Base-by-base conservation (phyloP, 1,140 invertebrate species). In the Formica exsecta region DNA sequence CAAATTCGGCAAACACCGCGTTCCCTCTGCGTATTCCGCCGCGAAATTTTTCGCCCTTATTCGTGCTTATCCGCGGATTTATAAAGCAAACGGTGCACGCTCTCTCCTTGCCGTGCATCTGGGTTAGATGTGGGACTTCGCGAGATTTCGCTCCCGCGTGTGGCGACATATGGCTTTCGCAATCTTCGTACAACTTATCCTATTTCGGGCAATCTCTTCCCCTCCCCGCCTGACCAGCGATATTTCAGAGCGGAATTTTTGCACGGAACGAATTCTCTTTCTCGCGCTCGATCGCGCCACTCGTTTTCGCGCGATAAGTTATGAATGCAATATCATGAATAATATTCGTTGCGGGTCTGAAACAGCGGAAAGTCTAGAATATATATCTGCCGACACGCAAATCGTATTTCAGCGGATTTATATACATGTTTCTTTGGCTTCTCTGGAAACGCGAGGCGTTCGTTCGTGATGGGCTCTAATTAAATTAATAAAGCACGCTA, bases 61-160 rank as follows among this genome's bases (percentile, higher is more conserved):
- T 48, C 51, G 68, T 9, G 68, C 38, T 62, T 83, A 83, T 48
- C 25, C 68, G 38, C 38, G 25, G 54, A 83, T 83, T 73, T 83
- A 83, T 83, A 83, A 83, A 83, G 79, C 68, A 83, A 83, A 83
- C 79, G 79, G 66, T 81, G 79, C 79, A 83, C 25, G 73, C 48
- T 51, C 41, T 44, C 16, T 16, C 16, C 68, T 73, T 13, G 19
- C 68, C 48, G 54, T 54, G 68, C 79, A 74, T 83, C 79, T 83
- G 68, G 68, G 48, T 0, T 41, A 74, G 38, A 41, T 29, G 51
- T 32, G 79, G 44, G 38, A 61, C 61, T 73, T 32, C 38, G 36
- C 68, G 54, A 44, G 79, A 83, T 62, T 61, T 83, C 9, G 64
- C 61, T 25, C 41, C 25, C 66, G 51, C 36, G 25, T 22, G 11